Conservation (phyloP, 1,140 invertebrate genomes). For the Saccostrea glomerata region DNA sequence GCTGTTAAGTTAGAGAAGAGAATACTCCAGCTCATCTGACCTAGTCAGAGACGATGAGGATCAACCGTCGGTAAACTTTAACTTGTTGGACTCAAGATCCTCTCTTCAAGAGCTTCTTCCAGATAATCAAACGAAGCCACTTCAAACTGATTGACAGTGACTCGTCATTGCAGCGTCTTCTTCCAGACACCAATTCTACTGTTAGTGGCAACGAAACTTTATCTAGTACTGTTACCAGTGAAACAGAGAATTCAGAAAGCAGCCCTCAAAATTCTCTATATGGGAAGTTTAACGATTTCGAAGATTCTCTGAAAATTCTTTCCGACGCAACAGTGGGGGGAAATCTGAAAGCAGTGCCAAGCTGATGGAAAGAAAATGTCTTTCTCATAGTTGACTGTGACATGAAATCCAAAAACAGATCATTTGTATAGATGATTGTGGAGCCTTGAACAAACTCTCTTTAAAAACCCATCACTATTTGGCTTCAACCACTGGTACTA, state of each 20-base stretch:
- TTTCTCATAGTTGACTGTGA: background rate
- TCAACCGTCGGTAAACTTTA: background rate
- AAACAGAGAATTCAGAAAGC: no score
- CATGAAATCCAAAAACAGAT: background rate
- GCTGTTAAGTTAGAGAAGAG: background rate
- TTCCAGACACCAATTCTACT: no score
- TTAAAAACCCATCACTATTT: background rate
- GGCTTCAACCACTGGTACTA: background rate
- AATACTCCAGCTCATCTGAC: no score
- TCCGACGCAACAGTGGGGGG: background rate
- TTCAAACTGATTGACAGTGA: no score
- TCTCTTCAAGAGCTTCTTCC: background rate
- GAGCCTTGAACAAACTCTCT: background rate
- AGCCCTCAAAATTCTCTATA: no score
- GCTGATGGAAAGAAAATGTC: background rate
- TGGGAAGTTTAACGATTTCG: no score
- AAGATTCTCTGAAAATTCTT: no score
- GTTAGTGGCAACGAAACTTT: no score
- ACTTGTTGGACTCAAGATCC: background rate
- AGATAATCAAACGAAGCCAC: background rate
- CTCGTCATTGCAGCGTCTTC: no score
- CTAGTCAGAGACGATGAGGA: background rate
- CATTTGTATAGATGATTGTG: slow-evolving; percentile 24
- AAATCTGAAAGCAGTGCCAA: background rate
- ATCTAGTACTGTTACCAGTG: no score